A percentile compares a stretch with the other conserved stretches of the same genome.
Conservation (phyloP, 2,113 vertebrate genomes). For the Ploceus nigricollis region DNA sequence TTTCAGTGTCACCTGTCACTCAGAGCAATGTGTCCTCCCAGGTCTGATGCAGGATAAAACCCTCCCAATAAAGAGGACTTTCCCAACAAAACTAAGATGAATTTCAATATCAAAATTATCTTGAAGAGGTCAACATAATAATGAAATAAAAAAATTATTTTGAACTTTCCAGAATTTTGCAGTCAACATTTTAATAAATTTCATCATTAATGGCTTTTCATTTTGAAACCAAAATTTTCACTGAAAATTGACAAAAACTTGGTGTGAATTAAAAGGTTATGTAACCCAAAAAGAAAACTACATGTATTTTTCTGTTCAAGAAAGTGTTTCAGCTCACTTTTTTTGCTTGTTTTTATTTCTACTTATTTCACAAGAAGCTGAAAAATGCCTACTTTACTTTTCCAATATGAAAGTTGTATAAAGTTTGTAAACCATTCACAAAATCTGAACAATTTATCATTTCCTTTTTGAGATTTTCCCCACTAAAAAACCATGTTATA, state of each 20-base stretch:
- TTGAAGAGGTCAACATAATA: background rate
- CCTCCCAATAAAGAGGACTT: background rate
- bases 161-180: background rate
- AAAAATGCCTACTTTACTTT: background rate
- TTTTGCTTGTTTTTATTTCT: background rate
- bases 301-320: accelerated
- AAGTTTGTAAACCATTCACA: background rate
- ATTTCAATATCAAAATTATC: background rate
- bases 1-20: background rate
- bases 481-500: background rate
- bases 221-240: background rate
- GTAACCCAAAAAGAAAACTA: background rate
- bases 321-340: background rate
- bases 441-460: background rate
- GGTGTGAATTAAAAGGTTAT: background rate
- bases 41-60: background rate
- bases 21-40: background rate
- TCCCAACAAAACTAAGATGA: background rate
- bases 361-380: background rate
- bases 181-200: background rate
- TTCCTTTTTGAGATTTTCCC: background rate
- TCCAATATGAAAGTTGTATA: background rate
- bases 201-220: background rate
- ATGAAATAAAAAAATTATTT: background rate
- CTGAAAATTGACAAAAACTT: background rate